Evolutionary conservation across 1,140 invertebrate genomes (phyloP), one percentile per base, ranked within the genome.

Genomic region (Delia radicum): DNA sequence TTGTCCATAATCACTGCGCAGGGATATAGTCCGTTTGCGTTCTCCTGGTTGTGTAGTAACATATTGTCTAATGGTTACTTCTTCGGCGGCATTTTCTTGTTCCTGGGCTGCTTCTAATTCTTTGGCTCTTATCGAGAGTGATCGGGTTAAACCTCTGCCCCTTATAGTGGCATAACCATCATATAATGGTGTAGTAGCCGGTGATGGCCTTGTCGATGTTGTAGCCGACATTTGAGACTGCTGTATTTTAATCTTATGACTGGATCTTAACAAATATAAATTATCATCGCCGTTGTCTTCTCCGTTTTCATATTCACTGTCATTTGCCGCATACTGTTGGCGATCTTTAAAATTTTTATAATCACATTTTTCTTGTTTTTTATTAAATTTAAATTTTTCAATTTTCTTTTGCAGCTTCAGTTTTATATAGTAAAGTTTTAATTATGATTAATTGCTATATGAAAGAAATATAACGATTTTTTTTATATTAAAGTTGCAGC

Each of bases 111-210:
- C 81, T 48, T 84, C 82, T 13, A 80, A 79, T 69, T 77, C 81
- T 0, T 84, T 81, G 27, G 83, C 83, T 12, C 88, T 78, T 71
- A 85, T 85, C 18, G 83, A 85, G 75, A 87, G 88, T 82, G 87
- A 89, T 77, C 89, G 87, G 29, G 88, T 89, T 5, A 86, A 33
- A 1, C 85, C 85, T 8, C 85, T 79, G 12, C 91, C 89, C 74
- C 93, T 88, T 75, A 95, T 93, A 1, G 94, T 95, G 55, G 93
- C 93, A 86, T 94, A 94, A 48, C 93, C 93, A 84, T 95, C 93
- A 84, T 94, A 91, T 15, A 94, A 90, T 55, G 91, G 90, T 74
- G 90, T 90, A 73, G 80, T 62, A 6, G 81, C 88, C 82, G 82
- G 87, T 87, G 78, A 88, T 81, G 75, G 82, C 76, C 77, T 87